These are phyloP conservation scores for Ginglymostoma cirratum DNA, from an alignment of 2,113 vertebrate genomes.

Conservation along the genomic window DNA sequence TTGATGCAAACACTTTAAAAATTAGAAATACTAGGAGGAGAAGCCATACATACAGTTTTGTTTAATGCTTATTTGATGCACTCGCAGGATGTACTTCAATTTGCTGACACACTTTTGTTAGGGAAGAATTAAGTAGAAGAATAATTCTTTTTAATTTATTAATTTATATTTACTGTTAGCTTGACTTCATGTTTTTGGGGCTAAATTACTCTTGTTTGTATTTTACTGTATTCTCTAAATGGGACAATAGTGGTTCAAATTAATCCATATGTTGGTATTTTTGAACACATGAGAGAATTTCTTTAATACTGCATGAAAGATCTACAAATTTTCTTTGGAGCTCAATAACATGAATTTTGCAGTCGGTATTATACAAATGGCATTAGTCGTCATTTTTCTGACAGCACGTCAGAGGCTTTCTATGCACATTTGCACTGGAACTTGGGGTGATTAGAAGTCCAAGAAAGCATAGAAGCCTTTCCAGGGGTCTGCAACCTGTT, in stretches of 20 bases:
- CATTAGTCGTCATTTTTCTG: background rate
- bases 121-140: background rate
- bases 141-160: background rate
- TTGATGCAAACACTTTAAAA: background rate
- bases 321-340: background rate
- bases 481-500: background rate
- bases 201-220: background rate
- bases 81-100: background rate
- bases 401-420: background rate
- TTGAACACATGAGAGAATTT: background rate
- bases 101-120: background rate
- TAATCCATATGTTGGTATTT: background rate
- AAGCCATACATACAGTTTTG: background rate
- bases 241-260: background rate
- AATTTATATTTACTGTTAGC: background rate
- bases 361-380: background rate
- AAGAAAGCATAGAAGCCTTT: background rate
- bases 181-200: background rate
- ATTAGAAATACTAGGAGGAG: background rate
- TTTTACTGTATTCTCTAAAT: background rate
- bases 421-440: background rate
- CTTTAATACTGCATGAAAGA: background rate
- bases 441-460: background rate
- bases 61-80: background rate
- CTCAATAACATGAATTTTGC: background rate